A percentile compares a stretch with the other conserved stretches of the same genome.
Evolutionary conservation across 2,113 vertebrate species (phyloP).

Genomic region (Talpa occidentalis): DNA sequence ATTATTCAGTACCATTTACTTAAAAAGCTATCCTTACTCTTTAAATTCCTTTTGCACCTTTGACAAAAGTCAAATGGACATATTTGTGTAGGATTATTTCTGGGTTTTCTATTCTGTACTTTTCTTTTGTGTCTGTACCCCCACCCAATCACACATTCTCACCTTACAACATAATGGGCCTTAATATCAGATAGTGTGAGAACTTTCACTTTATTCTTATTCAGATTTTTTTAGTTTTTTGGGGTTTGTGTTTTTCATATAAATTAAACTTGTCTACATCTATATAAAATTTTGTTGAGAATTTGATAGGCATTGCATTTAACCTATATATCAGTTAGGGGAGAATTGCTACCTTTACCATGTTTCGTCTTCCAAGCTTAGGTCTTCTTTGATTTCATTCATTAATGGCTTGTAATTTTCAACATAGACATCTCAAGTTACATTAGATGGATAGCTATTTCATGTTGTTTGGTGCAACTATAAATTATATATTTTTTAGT

Average conservation of each 20-base stretch:
- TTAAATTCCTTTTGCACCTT: neutral
- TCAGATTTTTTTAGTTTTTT: neutral
- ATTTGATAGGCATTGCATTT: neutral
- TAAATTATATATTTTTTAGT: neutral
- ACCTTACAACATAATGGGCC: neutral
- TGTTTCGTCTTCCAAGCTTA: neutral
- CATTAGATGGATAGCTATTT: neutral
- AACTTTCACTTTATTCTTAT: slow-evolving; percentile 11
- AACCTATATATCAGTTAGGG: neutral
- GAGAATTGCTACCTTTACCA: neutral
- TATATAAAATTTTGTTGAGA: neutral
- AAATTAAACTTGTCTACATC: neutral
- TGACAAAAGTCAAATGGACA: neutral
- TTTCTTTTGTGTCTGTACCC: neutral
- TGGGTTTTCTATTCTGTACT: neutral
- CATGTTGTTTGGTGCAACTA: neutral
- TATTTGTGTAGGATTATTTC: neutral
- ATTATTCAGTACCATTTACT: neutral
- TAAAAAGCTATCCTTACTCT: neutral
- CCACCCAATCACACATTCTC: neutral
- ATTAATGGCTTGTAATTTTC: neutral
- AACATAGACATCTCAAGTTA: neutral
- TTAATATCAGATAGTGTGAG: neutral
- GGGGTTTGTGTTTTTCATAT: neutral
- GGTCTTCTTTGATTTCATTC: slow-evolving; percentile 6